Percentiles rank a stretch among this genome's conserved stretches.
These are phyloP conservation scores for Cordilura impudica DNA, from an alignment of 2,888 invertebrate species.

Conservation along the genomic window DNA sequence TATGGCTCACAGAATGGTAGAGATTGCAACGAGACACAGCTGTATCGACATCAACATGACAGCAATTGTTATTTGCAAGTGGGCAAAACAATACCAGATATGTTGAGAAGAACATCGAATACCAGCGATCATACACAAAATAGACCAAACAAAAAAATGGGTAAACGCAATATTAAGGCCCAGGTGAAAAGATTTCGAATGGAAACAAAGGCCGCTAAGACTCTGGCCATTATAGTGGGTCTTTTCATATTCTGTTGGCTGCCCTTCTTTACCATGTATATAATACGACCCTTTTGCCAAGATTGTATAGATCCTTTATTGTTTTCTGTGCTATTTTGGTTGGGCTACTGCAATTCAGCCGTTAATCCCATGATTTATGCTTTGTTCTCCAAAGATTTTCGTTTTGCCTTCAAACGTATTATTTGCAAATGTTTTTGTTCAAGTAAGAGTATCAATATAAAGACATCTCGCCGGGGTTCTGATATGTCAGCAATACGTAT, in stretches of 20 bases:
- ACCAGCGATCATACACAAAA: conserved; percentile 72
- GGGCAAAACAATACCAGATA: conserved; percentile 75
- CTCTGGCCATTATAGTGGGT: conserved; percentile 97
- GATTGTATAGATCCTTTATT: conserved; percentile 90
- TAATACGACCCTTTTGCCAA: conserved; percentile 91
- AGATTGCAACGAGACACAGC: conserved; percentile 80
- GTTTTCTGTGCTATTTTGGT: conserved; percentile 96
- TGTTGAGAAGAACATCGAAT: conserved; percentile 73
- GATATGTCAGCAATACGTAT: conserved; percentile 80
- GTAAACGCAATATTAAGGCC: conserved; percentile 92
- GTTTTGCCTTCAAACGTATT: conserved; percentile 95
- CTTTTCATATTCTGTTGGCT: conserved; percentile 98
- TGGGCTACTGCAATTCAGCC: conserved; percentile 98
- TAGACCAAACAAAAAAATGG: conserved; percentile 83
- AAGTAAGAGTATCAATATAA: conserved; percentile 75
- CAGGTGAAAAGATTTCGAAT: conserved; percentile 94
- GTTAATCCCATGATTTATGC: conserved; percentile 97
- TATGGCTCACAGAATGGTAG: conserved; percentile 83
- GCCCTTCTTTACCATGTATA: conserved; percentile 97
- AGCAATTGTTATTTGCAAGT: conserved; percentile 82
- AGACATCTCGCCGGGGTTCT: conserved; percentile 79
- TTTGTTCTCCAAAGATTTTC: conserved; percentile 95
- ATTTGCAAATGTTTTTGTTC: conserved; percentile 91
- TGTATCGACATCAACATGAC: conserved; percentile 75
- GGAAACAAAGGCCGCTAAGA: conserved; percentile 98